Percentiles rank a stretch among this genome's conserved stretches.
Evolutionary conservation across 2,888 invertebrate genomes (phyloP).

Genomic region (Cyclophora albipunctata): DNA sequence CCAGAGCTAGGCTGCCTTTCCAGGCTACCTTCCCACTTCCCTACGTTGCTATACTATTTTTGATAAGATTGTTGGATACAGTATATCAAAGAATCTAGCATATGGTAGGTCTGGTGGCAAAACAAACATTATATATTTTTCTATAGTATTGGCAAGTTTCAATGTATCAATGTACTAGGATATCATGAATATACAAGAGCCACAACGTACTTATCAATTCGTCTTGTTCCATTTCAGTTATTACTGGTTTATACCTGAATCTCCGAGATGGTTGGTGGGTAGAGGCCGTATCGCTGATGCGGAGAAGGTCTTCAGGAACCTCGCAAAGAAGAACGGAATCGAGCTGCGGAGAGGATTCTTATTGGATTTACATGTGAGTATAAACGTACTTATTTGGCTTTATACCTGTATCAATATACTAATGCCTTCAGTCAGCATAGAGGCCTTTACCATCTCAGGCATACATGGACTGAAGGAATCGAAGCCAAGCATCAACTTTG

Average conservation of each 20-base stretch:
- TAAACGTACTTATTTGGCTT: background rate
- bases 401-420: background rate
- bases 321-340: conserved; percentile 78
- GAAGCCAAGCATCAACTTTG: too few relatives aligned
- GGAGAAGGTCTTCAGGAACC: conserved; percentile 76
- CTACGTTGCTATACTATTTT: too few relatives aligned
- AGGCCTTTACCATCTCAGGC: background rate
- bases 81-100: too few relatives aligned
- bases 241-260: conserved; percentile 81
- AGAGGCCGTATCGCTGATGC: conserved; percentile 80
- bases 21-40: too few relatives aligned
- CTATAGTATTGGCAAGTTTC: too few relatives aligned
- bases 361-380: conserved; percentile 75
- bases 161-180: too few relatives aligned
- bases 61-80: too few relatives aligned
- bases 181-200: too few relatives aligned
- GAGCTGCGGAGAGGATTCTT: conserved; percentile 74
- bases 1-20: too few relatives aligned
- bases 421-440: background rate
- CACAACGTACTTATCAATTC: too few relatives aligned
- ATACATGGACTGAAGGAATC: background rate
- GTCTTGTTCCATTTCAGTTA: conserved; percentile 48
- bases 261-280: conserved; percentile 81
- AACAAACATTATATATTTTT: too few relatives aligned
- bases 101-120: too few relatives aligned